Conservation (phyloP, 2,113 vertebrate species). For the Myiagra hebetior region DNA sequence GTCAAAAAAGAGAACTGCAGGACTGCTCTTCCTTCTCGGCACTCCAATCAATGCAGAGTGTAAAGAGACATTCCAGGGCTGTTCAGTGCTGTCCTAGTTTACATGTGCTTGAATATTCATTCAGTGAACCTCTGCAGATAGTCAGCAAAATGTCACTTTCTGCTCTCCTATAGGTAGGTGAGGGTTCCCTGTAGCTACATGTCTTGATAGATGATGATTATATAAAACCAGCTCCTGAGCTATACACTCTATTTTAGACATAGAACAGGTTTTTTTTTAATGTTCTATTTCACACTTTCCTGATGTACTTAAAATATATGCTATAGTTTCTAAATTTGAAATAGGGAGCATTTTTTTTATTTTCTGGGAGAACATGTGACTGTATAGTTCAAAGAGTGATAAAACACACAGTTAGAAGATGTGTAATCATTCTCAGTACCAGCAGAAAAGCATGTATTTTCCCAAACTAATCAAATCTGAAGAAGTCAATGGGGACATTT, state of each 20-base stretch:
- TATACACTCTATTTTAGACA: not conserved
- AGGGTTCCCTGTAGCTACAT: not conserved
- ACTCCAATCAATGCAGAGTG: not conserved
- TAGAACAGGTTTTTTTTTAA: not conserved
- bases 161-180: not conserved
- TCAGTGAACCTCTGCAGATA: constrained; percentile 13
- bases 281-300: not conserved
- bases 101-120: constrained; percentile 47
- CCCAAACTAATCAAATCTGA: not conserved
- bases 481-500: not conserved
- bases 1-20: constrained; percentile 41
- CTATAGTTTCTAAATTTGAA: not conserved
- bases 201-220: not conserved
- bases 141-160: not conserved
- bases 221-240: not conserved
- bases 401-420: not conserved
- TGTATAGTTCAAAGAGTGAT: not conserved
- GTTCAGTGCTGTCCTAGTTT: constrained; percentile 42
- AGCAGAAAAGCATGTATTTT: not conserved
- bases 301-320: not conserved
- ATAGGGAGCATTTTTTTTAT: not conserved
- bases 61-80: constrained; percentile 39
- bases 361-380: not conserved
- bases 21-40: not conserved
- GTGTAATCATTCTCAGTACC: not conserved